Base-by-base conservation (phyloP, 1,140 invertebrate genomes). In the Linepithema humile region DNA sequence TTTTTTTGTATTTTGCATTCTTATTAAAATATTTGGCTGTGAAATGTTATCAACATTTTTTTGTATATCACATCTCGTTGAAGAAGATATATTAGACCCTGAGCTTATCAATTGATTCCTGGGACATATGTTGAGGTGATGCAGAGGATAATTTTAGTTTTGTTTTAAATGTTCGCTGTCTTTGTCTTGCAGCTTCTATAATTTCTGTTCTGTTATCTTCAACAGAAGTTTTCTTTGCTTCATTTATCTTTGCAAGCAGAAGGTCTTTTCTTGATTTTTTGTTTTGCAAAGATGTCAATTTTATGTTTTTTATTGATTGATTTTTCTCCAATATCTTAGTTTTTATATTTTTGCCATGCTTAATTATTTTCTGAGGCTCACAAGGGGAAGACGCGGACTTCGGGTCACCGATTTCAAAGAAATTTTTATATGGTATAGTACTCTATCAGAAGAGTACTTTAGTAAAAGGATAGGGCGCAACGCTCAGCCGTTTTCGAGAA, bases 171-270 rank as follows among this genome's bases (percentile, higher is more conserved):
- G n/a, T 55, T 55, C 23, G 50, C 5, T 26, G 50, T 26, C 20
- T 55, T 45, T 69, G 20, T 69, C 35, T 43, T 69, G 35, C 40
- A 69, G 40, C 65, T 69, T 45, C 15, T 26, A 69, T 40, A 45
- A 45, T 43, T 43, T 45, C 50, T 55, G n/a, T 5, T 43, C 40
- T 69, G n/a, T 69, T 26, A 20, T 45, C 10, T 43, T 20, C n/a
- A 40, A 40, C 12, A 20, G 40, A 45, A 55, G n/a, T 55, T 55
- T 55, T 20, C 20, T 23, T 20, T 26, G 50, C 23, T 43, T 40
- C 40, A 69, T 48, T 26, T 15, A 45, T 43, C 40, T 40, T 69
- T 69, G 50, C 20, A 55, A 55, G 50, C 29, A 48, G 26, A 17
- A 69, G 10, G 43, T 45, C 65, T 45, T 6, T 45, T 40, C n/a